Conservation (phyloP, 2,113 vertebrate genomes). For the Kobus ellipsiprymnus region DNA sequence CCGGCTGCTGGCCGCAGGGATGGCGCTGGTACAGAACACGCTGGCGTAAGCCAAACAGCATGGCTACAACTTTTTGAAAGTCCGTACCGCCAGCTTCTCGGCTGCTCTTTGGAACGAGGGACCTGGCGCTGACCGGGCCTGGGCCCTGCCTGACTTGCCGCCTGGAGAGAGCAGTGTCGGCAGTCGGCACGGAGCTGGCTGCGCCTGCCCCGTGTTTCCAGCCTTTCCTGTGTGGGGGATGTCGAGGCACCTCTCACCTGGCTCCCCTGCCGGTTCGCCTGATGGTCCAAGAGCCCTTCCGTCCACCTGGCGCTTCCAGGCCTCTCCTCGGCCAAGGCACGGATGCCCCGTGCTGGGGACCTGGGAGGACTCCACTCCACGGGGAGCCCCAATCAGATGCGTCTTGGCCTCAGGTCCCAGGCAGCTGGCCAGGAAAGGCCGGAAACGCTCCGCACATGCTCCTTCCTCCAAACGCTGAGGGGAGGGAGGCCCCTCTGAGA, state of each 20-base stretch:
- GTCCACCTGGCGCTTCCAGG: slow-evolving; percentile 12
- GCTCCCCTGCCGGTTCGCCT: slow-evolving; percentile 24
- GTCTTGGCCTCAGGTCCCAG: slow-evolving; percentile 52
- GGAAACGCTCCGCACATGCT: slow-evolving; percentile 67
- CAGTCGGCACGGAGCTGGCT: not conserved
- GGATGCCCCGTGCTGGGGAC: slow-evolving; percentile 37
- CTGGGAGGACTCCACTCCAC: slow-evolving; percentile 43
- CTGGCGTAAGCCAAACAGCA: not conserved
- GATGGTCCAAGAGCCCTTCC: slow-evolving; percentile 39
- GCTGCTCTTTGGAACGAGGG: not conserved
- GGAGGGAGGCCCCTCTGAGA: slow-evolving; percentile 51
- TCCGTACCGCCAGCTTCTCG: not conserved
- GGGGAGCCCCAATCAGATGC: slow-evolving; percentile 51
- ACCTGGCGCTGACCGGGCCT: not conserved
- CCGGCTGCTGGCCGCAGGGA: not conserved
- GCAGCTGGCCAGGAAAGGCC: slow-evolving; percentile 65
- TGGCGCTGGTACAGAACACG: not conserved
- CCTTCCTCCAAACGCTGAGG: slow-evolving; percentile 34
- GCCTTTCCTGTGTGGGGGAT: not conserved
- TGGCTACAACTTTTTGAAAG: not conserved
- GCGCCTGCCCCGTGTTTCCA: not conserved
- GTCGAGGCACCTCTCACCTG: not conserved
- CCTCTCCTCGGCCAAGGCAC: slow-evolving; percentile 29
- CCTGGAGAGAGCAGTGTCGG: not conserved
- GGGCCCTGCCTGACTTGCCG: no score